Conservation (phyloP, 1,140 invertebrate species). For the Drosophila serrata region DNA sequence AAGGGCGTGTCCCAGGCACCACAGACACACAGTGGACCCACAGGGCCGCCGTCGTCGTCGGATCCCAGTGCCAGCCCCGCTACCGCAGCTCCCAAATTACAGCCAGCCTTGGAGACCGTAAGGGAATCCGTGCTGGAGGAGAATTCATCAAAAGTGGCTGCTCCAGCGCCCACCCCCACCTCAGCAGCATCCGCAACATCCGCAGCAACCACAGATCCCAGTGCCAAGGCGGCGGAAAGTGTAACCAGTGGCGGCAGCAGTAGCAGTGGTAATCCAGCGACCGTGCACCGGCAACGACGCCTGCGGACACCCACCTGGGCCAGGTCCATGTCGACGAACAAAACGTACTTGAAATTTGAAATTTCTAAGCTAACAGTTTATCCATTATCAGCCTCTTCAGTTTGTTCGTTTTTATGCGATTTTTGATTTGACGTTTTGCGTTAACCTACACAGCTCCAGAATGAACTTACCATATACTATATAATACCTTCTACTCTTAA, state of each 20-base stretch:
- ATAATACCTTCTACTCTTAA: slow-evolving; percentile 23
- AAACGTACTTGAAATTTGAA: slow-evolving; percentile 83
- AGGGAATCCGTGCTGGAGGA: slow-evolving; percentile 50
- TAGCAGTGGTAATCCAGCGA: slow-evolving; percentile 85
- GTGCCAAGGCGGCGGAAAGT: slow-evolving; percentile 55
- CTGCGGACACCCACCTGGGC: slow-evolving; percentile 91
- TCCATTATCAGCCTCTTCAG: slow-evolving; percentile 52
- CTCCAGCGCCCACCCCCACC: slow-evolving; percentile 1
- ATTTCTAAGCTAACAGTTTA: slow-evolving; percentile 53
- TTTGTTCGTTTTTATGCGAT: slow-evolving; percentile 49
- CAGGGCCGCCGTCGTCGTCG: slow-evolving; percentile 71
- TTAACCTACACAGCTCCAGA: slow-evolving; percentile 66
- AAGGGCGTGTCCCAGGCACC: slow-evolving; percentile 69
- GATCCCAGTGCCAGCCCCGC: slow-evolving; percentile 6
- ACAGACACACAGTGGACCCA: slow-evolving; percentile 75
- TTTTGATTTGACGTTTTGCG: slow-evolving; percentile 61
- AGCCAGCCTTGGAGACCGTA: slow-evolving; percentile 45
- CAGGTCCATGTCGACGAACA: slow-evolving; percentile 87
- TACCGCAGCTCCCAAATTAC: slow-evolving; percentile 19
- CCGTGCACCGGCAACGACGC: slow-evolving; percentile 86
- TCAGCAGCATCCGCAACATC: background rate
- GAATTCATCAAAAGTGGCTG: slow-evolving; percentile 21
- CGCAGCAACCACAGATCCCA: slow-evolving; percentile 15
- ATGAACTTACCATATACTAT: slow-evolving; percentile 15
- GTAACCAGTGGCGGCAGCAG: slow-evolving; percentile 64